Evolutionary conservation across 2,113 vertebrate species (phyloP), one percentile per base, ranked within the genome.

Genomic region (Chloebia gouldiae): DNA sequence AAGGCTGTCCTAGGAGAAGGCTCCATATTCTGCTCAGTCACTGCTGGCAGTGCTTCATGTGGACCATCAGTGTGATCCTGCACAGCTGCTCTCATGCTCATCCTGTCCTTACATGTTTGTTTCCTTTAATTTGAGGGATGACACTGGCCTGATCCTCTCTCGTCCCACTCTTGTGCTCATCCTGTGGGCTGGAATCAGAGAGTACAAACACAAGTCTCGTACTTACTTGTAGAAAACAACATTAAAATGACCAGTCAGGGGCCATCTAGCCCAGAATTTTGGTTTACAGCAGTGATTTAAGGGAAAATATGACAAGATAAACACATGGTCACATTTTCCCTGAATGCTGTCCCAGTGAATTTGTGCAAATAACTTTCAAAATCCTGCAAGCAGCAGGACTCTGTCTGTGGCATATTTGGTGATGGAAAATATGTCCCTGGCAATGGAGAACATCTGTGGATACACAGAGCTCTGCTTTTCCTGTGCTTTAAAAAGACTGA

Each of bases 241-340:
- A 40, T 28, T 13, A 81, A 94, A 95, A 81, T 28, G 8, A 73
- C 56, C 23, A 23, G 7, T 3, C 30, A 23, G 12, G 30, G 53
- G 51, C 56, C 72, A 64, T 78, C 60, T 44, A 92, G 80, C 60
- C 68, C 82, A 40, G 47, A 59, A 47, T 78, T 88, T 73, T 10
- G 28, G 51, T 56, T 70, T 49, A 93, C 76, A 73, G 76, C 0
- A 1, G 39, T 78, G 76, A 84, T 39, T 20, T 59, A 66, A 95
- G 92, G 95, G 95, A 96, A 96, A 94, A 44, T 56, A 81, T 93
- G 88, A 95, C 80, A 92, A 93, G 56, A 88, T 64, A 95, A 96
- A 95, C 88, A 96, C 9, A 54, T 63, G 76, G 68, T 35, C 72
- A 73, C 86, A 81, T 90, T 95, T 95, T 97, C 95, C 96, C 94